Percentiles rank a stretch among this genome's conserved stretches.
phyloP scores from a whole-genome alignment of 2,113 vertebrate species.

The Orycteropus afer region DNA sequence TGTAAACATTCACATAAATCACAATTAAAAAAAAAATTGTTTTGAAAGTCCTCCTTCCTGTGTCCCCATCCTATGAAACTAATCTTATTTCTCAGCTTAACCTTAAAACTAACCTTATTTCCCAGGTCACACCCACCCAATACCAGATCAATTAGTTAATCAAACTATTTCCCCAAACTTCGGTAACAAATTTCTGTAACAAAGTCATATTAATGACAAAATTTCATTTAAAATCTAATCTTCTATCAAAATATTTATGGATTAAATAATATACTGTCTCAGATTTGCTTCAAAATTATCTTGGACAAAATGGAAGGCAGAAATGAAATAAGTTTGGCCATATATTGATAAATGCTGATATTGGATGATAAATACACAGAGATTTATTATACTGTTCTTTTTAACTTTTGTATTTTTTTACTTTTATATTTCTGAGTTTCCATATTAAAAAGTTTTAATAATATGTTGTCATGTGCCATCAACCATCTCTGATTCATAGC shows the following conservation, averaged over 20 bases:
- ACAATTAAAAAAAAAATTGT: too few species aligned
- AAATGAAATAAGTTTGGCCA: accelerated
- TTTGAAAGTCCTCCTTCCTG: too few species aligned
- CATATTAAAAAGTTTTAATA: neutral
- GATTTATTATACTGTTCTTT: too few species aligned
- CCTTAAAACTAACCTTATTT: too few species aligned
- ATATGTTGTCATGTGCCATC: too few species aligned
- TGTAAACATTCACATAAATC: too few species aligned
- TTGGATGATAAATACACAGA: too few species aligned
- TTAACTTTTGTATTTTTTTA: accelerated
- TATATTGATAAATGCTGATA: accelerated
- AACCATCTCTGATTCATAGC: too few species aligned
- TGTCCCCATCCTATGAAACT: neutral
- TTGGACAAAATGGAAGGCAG: accelerated
- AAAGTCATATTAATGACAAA: neutral
- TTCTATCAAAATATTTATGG: neutral
- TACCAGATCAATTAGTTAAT: neutral
- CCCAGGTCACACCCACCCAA: neutral
- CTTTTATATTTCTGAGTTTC: too few species aligned
- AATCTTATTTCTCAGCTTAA: neutral
- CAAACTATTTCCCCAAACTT: neutral
- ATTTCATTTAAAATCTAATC: neutral
- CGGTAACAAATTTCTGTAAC: neutral
- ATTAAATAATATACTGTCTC: neutral
- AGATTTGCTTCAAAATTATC: neutral